Base-by-base conservation (phyloP, 2,888 invertebrate genomes). In the Kuschelorhynchus macadamiae region DNA sequence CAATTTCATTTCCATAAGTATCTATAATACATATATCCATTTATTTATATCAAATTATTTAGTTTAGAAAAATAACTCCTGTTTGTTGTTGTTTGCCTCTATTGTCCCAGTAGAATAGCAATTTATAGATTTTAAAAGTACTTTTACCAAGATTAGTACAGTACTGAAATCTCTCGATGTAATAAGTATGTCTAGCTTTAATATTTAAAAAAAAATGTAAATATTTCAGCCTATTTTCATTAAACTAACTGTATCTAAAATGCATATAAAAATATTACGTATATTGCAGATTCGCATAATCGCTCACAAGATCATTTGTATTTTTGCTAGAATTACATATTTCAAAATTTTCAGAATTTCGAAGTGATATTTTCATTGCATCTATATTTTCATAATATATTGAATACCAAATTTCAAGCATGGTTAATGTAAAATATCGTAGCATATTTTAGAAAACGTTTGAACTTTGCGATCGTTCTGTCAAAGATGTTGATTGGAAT, bases 331-430 rank as follows among this genome's bases (percentile, higher is more conserved):
- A 44, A 62, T 44, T 62, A 53, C 42, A 44, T 62, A 53, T 52
- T 62, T 20, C 16, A 18, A 42, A 53, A 20, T 52, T 62, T 46
- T 61, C 25, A 30, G 41, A 16, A 44, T 25, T 39, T 53, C 12
- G n/a, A 32, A 50, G 50, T 20, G n/a, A 42, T 42, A 74, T 72
- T 74, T 70, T 62, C 60, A 65, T 62, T 21, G 62, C 63, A 60
- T 70, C 39, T 67, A 32, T 63, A 53, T 73, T 67, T 60, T 64
- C 65, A 59, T 70, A 71, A 70, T 63, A 71, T 70, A 42, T 16
- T 17, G 17, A 42, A 42, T 3, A 2, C 17, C 11, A 14, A 42
- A 14, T 36, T 36, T 36, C 36, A 12, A 5, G 36, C 11, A 36
- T 7, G 30, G 5, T 30, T 30, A 30, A 7, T 7, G 9, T 30